Evolutionary conservation across 2,113 vertebrate genomes (phyloP), one percentile per base, ranked within the genome.

Genomic region (Lagopus leucura): DNA sequence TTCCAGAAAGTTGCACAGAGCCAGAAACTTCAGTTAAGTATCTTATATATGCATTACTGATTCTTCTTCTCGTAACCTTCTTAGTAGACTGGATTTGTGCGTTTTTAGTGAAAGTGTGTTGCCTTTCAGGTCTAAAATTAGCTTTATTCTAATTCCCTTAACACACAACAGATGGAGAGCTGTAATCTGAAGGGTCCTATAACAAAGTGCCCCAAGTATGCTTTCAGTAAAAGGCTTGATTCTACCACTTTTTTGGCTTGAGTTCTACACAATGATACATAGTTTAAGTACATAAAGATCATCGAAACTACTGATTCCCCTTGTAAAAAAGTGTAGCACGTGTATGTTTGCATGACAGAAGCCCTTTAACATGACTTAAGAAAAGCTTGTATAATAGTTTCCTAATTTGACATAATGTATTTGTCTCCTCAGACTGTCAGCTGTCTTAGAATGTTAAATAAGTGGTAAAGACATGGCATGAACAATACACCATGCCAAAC

Each of bases 41-140:
- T 57, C 85, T 94, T 95, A 74, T 75, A 91, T 93, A 83, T 88
- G 65, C 79, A 83, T 95, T 89, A 72, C 43, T 3, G 13, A 42
- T 50, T 80, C 67, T 78, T 84, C 65, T 78, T 73, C 74, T 71
- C 1, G 42, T 94, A 94, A 81, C 82, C 8, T 0, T 83, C 87
- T 93, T 89, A 95, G 71, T 70, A 64, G 87, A n/a, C 71, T 82
- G 82, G 71, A 86, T 96, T 94, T 94, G 79, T 91, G 69, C 34
- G 78, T 95, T 96, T 97, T 93, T 92, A 92, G 93, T 94, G 93
- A 96, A 97, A 96, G 93, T 97, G 69, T 54, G 34, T 91, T 94
- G 91, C 76, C 86, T 94, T 92, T 86, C 76, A 91, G 82, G 40
- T 81, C 76, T 77, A 86, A 90, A 90, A 94, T 95, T 94, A 92